These are phyloP conservation scores for Thaleichthys pacificus DNA, from an alignment of 2,797 vertebrate genomes.

Conservation along the genomic window DNA sequence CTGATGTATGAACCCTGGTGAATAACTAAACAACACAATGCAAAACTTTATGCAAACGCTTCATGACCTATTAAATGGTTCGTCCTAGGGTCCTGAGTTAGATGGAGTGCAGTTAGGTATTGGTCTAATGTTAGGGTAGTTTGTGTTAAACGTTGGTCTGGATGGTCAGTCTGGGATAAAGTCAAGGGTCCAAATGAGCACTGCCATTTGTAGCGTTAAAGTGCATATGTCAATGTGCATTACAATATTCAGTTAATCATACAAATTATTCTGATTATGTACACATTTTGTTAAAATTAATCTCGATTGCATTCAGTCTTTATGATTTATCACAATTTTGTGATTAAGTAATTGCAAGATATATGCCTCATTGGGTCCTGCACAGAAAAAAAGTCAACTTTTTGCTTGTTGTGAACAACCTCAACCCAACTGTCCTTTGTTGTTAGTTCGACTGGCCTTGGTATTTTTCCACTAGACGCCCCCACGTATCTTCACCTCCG, in stretches of 20 bases:
- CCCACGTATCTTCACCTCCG: constrained; percentile 10
- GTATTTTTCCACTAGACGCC: constrained; percentile 40
- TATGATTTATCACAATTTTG: background rate
- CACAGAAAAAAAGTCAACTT: background rate
- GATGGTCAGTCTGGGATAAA: too few relatives aligned
- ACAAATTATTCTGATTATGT: background rate
- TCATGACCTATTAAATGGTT: too few relatives aligned
- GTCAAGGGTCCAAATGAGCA: too few relatives aligned
- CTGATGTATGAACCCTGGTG: too few relatives aligned
- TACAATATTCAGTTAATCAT: background rate
- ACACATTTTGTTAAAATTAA: background rate
- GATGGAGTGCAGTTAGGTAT: too few relatives aligned
- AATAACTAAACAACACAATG: too few relatives aligned
- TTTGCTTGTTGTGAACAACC: background rate
- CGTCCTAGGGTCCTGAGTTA: too few relatives aligned
- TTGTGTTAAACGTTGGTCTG: too few relatives aligned
- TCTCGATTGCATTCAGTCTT: background rate
- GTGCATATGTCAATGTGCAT: background rate
- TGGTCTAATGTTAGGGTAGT: too few relatives aligned
- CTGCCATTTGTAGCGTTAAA: too few relatives aligned
- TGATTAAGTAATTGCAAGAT: background rate
- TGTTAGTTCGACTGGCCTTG: constrained; percentile 21
- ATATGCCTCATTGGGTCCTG: background rate
- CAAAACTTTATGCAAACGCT: too few relatives aligned
- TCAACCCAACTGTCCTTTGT: constrained; percentile 10